A percentile compares a stretch with the other conserved stretches of the same genome.
Conservation (phyloP, 2,797 vertebrate genomes). For the Melanotaenia nigrans region DNA sequence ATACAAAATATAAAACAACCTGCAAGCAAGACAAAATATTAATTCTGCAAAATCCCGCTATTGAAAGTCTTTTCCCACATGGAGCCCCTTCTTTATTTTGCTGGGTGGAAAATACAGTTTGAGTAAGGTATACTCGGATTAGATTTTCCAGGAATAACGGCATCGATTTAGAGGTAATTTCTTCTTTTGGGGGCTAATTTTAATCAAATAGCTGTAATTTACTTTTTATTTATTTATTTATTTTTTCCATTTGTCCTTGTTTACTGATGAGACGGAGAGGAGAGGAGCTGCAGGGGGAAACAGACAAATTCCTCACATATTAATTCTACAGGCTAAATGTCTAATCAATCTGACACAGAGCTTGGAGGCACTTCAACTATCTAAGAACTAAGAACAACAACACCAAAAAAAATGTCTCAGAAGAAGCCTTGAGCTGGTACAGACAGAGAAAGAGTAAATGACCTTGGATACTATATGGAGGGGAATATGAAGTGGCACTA, state of each 20-base stretch:
- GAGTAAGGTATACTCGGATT: constrained; percentile 35
- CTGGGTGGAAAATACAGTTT: constrained; percentile 35
- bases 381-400: constrained; percentile 41
- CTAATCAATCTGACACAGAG: constrained; percentile 78
- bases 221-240: constrained; percentile 36
- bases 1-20: constrained; percentile 14
- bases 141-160: constrained; percentile 61
- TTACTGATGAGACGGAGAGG: constrained; percentile 74
- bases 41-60: not conserved
- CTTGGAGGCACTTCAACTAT: constrained; percentile 62
- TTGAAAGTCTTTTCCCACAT: constrained; percentile 1
- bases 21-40: constrained; percentile 6
- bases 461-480: constrained; percentile 56
- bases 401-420: constrained; percentile 56
- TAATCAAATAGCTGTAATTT: constrained; percentile 74
- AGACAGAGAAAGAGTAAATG: constrained; percentile 52
- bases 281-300: constrained; percentile 62
- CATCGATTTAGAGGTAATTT: constrained; percentile 63
- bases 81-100: constrained; percentile 13
- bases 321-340: constrained; percentile 78
- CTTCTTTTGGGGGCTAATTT: constrained; percentile 69
- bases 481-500: constrained; percentile 31
- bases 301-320: constrained; percentile 73
- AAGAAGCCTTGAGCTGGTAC: constrained; percentile 57
- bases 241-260: constrained; percentile 70